Evolutionary conservation across 2,113 vertebrate genomes (phyloP).

Genomic region (Rhinoptilus africanus): DNA sequence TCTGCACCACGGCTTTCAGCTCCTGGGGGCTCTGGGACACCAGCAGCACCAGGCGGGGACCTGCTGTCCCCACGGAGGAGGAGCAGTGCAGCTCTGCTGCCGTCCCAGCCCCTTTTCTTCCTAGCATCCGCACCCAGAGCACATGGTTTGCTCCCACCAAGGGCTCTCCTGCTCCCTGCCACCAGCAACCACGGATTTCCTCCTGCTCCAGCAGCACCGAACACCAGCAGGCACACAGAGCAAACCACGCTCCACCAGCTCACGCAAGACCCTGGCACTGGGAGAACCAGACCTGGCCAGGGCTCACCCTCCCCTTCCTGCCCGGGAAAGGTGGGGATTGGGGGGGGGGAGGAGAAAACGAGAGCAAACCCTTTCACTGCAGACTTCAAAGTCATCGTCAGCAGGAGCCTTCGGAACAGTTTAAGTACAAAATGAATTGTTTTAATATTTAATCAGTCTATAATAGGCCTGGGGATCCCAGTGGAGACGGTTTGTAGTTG

Average conservation of each 20-base stretch:
- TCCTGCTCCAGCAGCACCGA: not conserved
- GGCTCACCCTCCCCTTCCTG: not conserved
- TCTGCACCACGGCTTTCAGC: not conserved
- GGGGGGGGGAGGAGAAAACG: not conserved
- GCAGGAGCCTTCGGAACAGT: conserved; percentile 68
- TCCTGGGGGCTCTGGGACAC: not conserved
- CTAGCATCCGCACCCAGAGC: not conserved
- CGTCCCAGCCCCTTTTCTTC: not conserved
- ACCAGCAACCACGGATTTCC: not conserved
- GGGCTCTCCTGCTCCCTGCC: not conserved
- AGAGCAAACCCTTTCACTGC: not conserved
- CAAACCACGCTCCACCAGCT: not conserved
- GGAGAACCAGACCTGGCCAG: not conserved
- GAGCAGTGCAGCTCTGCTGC: not conserved
- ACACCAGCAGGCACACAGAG: not conserved
- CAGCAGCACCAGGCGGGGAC: not conserved
- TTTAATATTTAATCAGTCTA: conserved; percentile 76
- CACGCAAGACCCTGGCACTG: not conserved
- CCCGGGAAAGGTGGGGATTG: not conserved
- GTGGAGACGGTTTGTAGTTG: conserved; percentile 11
- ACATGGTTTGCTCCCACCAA: not conserved
- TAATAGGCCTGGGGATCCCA: conserved; percentile 62
- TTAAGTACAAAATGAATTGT: conserved; percentile 77
- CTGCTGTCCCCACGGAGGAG: not conserved
- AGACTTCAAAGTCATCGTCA: conserved; percentile 62